phyloP scores from a whole-genome alignment of 2,797 vertebrate species.

The Manis crassicaudata region DNA sequence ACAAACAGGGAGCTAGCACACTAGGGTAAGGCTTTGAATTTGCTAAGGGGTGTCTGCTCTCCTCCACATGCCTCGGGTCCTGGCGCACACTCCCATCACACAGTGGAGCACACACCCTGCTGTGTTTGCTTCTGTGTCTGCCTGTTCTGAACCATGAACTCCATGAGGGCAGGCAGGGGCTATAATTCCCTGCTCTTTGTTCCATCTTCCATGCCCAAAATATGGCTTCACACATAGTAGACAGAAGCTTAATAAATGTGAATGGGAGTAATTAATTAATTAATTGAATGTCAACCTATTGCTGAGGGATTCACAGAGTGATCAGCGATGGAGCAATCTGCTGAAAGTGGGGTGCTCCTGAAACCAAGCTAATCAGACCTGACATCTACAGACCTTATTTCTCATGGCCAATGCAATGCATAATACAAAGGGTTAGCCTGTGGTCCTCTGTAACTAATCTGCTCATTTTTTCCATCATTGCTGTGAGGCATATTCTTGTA shows the following conservation, averaged over 20 bases:
- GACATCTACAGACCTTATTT: background rate
- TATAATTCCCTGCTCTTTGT: background rate
- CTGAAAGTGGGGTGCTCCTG: background rate
- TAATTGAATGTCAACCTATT: background rate
- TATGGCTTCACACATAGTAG: background rate
- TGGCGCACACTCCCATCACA: background rate
- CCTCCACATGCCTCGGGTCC: rapidly evolving
- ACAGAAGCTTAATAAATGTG: background rate
- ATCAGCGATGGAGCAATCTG: background rate
- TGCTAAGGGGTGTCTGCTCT: rapidly evolving
- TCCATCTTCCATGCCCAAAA: background rate
- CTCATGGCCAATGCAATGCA: too few relatives aligned
- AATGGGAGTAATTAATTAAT: background rate
- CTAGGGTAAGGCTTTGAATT: background rate
- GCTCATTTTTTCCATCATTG: background rate
- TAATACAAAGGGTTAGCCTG: background rate
- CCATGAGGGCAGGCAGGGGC: background rate
- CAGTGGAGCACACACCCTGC: too few relatives aligned
- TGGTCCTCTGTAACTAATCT: background rate
- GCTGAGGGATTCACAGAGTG: background rate
- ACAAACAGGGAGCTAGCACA: background rate
- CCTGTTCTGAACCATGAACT: background rate
- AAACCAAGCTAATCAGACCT: background rate
- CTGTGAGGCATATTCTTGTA: background rate
- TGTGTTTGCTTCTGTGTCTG: background rate